Evolutionary conservation across 2,113 vertebrate genomes (phyloP).

Genomic region (Lycocorax pyrrhopterus): DNA sequence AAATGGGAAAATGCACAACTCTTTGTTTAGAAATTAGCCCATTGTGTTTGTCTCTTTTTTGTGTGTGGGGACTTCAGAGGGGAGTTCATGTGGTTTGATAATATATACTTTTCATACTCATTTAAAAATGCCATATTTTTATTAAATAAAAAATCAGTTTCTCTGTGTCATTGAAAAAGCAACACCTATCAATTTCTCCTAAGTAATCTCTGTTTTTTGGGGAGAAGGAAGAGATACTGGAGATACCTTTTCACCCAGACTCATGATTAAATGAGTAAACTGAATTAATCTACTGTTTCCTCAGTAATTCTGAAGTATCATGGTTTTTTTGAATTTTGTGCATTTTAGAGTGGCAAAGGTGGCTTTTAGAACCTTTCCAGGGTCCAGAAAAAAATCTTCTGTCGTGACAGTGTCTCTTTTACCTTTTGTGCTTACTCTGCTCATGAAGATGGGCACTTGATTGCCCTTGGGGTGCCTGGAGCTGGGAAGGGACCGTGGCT

Average conservation of each 20-base stretch:
- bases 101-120: neutral
- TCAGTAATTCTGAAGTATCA: neutral
- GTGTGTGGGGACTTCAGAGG: neutral
- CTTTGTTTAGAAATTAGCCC: conserved; percentile 39
- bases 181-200: neutral
- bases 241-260: neutral
- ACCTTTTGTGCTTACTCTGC: neutral
- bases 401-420: neutral
- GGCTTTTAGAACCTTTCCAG: neutral
- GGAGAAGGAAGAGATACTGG: neutral
- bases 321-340: neutral
- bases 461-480: neutral
- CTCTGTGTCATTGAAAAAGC: neutral
- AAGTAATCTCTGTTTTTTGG: neutral
- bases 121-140: neutral
- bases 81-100: neutral
- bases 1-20: neutral
- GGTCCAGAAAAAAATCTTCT: neutral
- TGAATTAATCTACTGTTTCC: neutral
- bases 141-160: neutral
- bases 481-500: rapidly evolving
- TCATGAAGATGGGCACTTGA: neutral
- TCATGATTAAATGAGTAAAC: neutral
- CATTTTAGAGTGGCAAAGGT: neutral
- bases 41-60: conserved; percentile 9